phyloP scores from a whole-genome alignment of 2,797 vertebrate species.

The Poecilia picta region DNA sequence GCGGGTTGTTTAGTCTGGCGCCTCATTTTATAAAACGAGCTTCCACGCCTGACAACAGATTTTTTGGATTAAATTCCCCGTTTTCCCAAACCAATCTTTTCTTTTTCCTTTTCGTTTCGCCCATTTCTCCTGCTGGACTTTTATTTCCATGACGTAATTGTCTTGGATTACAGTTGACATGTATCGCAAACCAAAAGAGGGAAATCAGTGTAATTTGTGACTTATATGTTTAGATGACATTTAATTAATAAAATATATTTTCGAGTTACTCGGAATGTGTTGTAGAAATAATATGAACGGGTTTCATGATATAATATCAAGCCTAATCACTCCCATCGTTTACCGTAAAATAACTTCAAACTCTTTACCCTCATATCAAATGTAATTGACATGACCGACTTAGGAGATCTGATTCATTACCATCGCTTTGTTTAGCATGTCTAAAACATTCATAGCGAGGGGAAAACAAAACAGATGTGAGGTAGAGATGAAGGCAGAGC shows the following conservation, averaged over 20 bases:
- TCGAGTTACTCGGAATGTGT: background rate
- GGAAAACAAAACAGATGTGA: background rate
- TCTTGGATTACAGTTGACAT: constrained; percentile 66
- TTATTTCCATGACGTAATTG: constrained; percentile 85
- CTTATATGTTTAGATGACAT: background rate
- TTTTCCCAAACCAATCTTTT: constrained; percentile 13
- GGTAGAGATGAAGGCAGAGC: constrained; percentile 1
- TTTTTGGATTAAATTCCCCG: background rate
- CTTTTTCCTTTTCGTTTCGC: constrained; percentile 77
- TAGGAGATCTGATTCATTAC: background rate
- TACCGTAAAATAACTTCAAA: background rate
- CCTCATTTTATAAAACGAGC: background rate
- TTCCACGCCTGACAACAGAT: background rate
- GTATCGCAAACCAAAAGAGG: constrained; percentile 21
- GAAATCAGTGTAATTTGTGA: background rate
- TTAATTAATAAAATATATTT: background rate
- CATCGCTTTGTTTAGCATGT: background rate
- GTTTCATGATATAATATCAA: background rate
- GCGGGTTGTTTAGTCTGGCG: constrained; percentile 28
- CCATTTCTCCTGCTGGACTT: constrained; percentile 73
- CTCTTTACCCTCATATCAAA: background rate
- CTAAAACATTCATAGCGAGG: background rate
- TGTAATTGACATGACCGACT: background rate
- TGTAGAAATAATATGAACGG: background rate
- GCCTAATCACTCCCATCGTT: background rate